Conservation (phyloP, 2,888 invertebrate genomes). For the Agrilus mali region DNA sequence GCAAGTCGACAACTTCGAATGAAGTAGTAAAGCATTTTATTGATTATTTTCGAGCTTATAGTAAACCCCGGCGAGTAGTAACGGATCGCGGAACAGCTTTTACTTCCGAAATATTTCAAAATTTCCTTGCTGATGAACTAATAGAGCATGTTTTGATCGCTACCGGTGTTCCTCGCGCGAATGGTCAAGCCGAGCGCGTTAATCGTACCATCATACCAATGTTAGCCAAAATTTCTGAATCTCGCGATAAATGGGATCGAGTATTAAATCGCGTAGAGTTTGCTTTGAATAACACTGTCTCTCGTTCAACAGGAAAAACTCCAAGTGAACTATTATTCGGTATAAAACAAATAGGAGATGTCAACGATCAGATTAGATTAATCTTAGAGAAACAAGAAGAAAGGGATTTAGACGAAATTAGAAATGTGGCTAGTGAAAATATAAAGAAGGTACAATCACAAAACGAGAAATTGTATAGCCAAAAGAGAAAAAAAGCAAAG, state of each 20-base stretch:
- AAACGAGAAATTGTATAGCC: not conserved
- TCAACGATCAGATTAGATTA: too few relatives aligned
- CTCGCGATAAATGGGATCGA: slow-evolving; percentile 13
- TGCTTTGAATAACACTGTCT: slow-evolving; percentile 18
- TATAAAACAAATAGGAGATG: slow-evolving; percentile 15
- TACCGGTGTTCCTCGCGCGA: slow-evolving; percentile 19
- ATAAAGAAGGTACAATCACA: slow-evolving; percentile 7
- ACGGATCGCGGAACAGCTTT: slow-evolving; percentile 21
- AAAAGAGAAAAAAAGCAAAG: slow-evolving; percentile 6
- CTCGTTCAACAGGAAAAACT: slow-evolving; percentile 18
- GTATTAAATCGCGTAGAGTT: slow-evolving; percentile 10
- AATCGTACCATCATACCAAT: slow-evolving; percentile 16
- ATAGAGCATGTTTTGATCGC: slow-evolving; percentile 18
- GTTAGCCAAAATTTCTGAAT: slow-evolving; percentile 14
- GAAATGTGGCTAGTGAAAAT: slow-evolving; percentile 2
- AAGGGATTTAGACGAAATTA: slow-evolving; percentile 7
- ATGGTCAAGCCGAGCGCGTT: slow-evolving; percentile 21
- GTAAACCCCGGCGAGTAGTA: too few relatives aligned
- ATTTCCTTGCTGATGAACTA: slow-evolving; percentile 11
- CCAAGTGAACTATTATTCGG: slow-evolving; percentile 21
- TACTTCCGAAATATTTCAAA: slow-evolving; percentile 17
- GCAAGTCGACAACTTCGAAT: too few relatives aligned
- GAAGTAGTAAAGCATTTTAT: not conserved
- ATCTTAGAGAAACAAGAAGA: slow-evolving; percentile 1
- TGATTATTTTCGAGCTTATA: slow-evolving; percentile 4